These are phyloP conservation scores for Sinocyclocheilus maitianheensis DNA, from an alignment of 2,113 vertebrate genomes.

Conservation along the genomic window DNA sequence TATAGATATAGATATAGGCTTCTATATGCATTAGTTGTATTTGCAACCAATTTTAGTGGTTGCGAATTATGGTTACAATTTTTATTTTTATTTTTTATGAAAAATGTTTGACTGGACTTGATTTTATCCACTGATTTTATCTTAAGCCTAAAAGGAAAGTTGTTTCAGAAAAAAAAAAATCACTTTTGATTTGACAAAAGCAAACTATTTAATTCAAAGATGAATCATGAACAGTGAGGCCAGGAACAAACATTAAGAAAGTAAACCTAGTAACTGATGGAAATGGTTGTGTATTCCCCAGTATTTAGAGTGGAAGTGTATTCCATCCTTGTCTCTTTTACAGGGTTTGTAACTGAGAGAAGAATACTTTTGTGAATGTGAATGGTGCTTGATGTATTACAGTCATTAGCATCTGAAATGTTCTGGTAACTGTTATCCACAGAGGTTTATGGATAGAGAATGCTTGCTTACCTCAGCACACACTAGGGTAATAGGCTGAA, in stretches of 20 bases:
- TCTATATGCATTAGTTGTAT: background rate
- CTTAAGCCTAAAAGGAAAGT: background rate
- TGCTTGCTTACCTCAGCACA: background rate
- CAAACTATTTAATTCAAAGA: background rate
- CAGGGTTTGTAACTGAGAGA: constrained; percentile 57
- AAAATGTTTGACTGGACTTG: background rate
- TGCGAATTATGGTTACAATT: too few relatives aligned
- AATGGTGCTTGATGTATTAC: constrained; percentile 53
- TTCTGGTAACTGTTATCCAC: constrained; percentile 53
- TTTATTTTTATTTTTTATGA: too few relatives aligned
- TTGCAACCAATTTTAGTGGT: background rate
- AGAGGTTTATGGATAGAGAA: constrained; percentile 27
- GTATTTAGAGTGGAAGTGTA: constrained; percentile 52
- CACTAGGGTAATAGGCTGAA: constrained; percentile 31
- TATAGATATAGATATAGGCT: background rate
- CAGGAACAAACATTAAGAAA: background rate
- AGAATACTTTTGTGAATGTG: constrained; percentile 60
- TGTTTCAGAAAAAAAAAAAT: background rate
- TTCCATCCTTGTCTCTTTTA: constrained; percentile 57
- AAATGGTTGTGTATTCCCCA: constrained; percentile 49
- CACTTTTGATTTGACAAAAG: background rate
- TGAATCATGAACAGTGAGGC: background rate
- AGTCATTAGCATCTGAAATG: constrained; percentile 44
- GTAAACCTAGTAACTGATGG: constrained; percentile 36
- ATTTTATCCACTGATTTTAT: background rate